Base-by-base conservation (phyloP, 1,140 invertebrate genomes). In the Drosophila azteca region DNA sequence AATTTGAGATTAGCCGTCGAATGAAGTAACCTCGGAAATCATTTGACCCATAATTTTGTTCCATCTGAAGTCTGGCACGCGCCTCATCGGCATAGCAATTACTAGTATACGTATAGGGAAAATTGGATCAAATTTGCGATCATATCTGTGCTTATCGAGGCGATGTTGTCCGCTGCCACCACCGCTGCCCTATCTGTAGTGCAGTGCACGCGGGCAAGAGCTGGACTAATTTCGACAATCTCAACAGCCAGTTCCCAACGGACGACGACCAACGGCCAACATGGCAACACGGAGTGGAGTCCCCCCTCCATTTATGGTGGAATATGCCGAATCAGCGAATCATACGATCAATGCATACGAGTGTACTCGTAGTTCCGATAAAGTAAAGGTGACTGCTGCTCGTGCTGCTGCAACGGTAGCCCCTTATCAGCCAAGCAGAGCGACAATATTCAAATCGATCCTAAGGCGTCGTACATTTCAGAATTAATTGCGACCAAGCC, bases 271-370 rank as follows among this genome's bases (percentile, higher is more conserved):
- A 35, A 3, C 24, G 24, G 2, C 3, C 29, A 31, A 69, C 64
- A 22, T 70, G 64, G 67, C 67, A 70, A 70, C 67, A 70, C 45
- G 63, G 43, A 69, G 15, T 65, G 43, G 44, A 46, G 15, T 41
- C 63, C 17, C 9, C 31, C 24, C 24, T 13, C 35, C 11, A 39
- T 35, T 35, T 52, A 22, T 9, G 29, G 43, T 39, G 31, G 24
- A 69, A 35, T 22, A 20, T 43, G 44, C 44, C 51, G n/a, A 69
- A 31, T 58, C 17, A 45, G 35, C 64, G 3, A 58, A 67, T 70
- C 67, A 45, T 69, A 58, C 45, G 67, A 69, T 49, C 44, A 26
- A 15, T 68, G 51, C 64, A 69, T 55, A 48, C 13, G 35, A 69
- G 46, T 26, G n/a, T n/a, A 26, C 3, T 57, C 20, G 69, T 57